Evolutionary conservation across 2,888 invertebrate species (phyloP).

Genomic region (Gari tellinella): DNA sequence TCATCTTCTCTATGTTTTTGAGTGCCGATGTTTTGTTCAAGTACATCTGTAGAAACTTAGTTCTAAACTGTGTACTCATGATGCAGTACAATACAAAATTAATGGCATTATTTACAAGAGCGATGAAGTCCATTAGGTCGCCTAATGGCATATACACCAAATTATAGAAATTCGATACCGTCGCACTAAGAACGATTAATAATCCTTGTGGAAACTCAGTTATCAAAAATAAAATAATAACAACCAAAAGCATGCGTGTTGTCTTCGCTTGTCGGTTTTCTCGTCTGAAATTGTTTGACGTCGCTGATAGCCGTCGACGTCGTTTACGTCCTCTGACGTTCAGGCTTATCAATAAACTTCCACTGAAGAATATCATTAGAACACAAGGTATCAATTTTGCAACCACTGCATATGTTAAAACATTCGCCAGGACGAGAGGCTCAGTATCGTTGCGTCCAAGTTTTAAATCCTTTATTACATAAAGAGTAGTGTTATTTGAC

Average conservation of each 20-base stretch:
- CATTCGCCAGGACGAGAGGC: slow-evolving; percentile 69
- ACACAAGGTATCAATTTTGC: slow-evolving; percentile 96
- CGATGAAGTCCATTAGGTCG: slow-evolving; percentile 95
- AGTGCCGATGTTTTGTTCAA: slow-evolving; percentile 58
- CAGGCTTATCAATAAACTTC: slow-evolving; percentile 80
- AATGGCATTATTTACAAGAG: slow-evolving; percentile 95
- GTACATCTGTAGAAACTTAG: slow-evolving; percentile 75
- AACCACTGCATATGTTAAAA: slow-evolving; percentile 88
- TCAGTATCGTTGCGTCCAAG: slow-evolving; percentile 70
- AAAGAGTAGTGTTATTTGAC: slow-evolving; percentile 63
- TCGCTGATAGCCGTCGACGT: slow-evolving; percentile 67
- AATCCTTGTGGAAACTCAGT: slow-evolving; percentile 94
- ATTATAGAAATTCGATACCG: slow-evolving; percentile 88
- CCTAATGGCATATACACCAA: slow-evolving; percentile 86
- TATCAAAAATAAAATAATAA: slow-evolving; percentile 93
- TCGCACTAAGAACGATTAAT: slow-evolving; percentile 90
- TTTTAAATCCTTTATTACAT: slow-evolving; percentile 67
- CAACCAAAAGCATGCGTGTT: slow-evolving; percentile 94
- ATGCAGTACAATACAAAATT: slow-evolving; percentile 97
- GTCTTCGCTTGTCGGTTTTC: slow-evolving; percentile 88
- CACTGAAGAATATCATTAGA: slow-evolving; percentile 89
- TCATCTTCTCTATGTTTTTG: slow-evolving; percentile 59
- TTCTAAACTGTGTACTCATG: slow-evolving; percentile 94
- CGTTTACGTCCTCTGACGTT: slow-evolving; percentile 68
- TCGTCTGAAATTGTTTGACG: slow-evolving; percentile 65